Evolutionary conservation across 2,888 invertebrate genomes (phyloP).

Genomic region (Tubulanus polymorphus): DNA sequence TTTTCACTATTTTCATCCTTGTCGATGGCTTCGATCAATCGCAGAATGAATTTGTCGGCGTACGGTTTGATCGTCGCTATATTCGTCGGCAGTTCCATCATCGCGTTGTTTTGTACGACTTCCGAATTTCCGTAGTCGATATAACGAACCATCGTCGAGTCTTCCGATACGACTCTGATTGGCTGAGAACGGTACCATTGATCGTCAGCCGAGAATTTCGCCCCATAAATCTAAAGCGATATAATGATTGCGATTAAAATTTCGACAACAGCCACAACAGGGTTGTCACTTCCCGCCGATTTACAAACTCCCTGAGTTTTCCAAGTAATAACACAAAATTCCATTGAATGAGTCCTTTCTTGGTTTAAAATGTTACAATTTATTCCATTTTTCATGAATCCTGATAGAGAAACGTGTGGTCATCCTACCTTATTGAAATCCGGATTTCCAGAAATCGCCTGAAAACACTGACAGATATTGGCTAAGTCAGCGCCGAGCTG

Average conservation of each 20-base stretch:
- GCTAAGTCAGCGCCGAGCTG: conserved; percentile 30
- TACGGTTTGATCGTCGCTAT: conserved; percentile 28
- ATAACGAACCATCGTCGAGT: conserved; percentile 40
- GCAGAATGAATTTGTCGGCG: conserved; percentile 32
- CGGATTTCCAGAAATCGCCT: conserved; percentile 24
- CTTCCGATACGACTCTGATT: background rate
- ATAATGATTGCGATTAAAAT: background rate
- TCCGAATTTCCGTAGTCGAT: conserved; percentile 45
- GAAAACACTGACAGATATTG: conserved; percentile 31
- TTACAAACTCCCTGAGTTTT: background rate
- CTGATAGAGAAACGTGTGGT: background rate
- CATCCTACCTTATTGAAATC: conserved; percentile 28
- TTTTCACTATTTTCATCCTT: conserved; percentile 30
- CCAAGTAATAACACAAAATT: no score
- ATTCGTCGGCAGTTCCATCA: conserved; percentile 35
- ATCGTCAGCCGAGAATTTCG: conserved; percentile 34
- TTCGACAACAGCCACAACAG: background rate
- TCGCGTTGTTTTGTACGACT: conserved; percentile 24
- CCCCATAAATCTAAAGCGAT: conserved; percentile 31
- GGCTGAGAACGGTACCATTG: conserved; percentile 39
- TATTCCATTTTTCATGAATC: background rate
- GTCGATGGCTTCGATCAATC: conserved; percentile 30
- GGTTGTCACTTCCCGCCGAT: no score
- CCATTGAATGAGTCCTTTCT: no score
- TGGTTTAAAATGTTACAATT: background rate